phyloP scores from a whole-genome alignment of 2,797 vertebrate species.

The Phrynocephalus vlangalii region DNA sequence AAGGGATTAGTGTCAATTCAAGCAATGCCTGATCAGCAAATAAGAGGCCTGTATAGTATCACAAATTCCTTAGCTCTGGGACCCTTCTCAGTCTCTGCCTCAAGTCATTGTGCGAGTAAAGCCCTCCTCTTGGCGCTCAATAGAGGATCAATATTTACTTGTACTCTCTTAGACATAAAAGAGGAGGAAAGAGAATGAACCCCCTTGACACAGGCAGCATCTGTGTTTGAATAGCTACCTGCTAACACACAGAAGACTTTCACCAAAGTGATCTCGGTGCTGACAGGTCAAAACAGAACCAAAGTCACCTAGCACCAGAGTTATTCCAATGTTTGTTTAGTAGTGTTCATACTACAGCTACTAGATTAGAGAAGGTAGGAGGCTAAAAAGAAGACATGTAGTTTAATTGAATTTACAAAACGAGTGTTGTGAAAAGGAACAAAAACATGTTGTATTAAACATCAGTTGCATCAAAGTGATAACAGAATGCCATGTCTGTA shows the following conservation, averaged over 20 bases:
- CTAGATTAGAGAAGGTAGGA: conserved; percentile 31
- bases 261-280: conserved; percentile 61
- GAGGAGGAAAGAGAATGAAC: conserved; percentile 8
- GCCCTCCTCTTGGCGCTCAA: conserved; percentile 70
- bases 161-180: conserved; percentile 63
- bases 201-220: conserved; percentile 74
- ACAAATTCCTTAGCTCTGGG: conserved; percentile 68
- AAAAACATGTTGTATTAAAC: background rate
- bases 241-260: conserved; percentile 72
- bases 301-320: conserved; percentile 36
- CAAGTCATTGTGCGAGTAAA: conserved; percentile 60
- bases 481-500: background rate
- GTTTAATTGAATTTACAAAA: conserved; percentile 23
- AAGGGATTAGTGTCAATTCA: conserved; percentile 71
- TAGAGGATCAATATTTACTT: conserved; percentile 83
- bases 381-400: background rate
- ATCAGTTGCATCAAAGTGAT: background rate
- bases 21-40: conserved; percentile 74
- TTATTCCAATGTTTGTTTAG: conserved; percentile 55
- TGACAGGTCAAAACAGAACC: conserved; percentile 28
- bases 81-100: conserved; percentile 61
- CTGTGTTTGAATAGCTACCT: conserved; percentile 81
- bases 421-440: fast-evolving
- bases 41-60: conserved; percentile 64
- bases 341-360: background rate